Conservation (phyloP, 37 sponge, comb jelly and placozoan genomes). For the Cliona cf. orientalis region DNA sequence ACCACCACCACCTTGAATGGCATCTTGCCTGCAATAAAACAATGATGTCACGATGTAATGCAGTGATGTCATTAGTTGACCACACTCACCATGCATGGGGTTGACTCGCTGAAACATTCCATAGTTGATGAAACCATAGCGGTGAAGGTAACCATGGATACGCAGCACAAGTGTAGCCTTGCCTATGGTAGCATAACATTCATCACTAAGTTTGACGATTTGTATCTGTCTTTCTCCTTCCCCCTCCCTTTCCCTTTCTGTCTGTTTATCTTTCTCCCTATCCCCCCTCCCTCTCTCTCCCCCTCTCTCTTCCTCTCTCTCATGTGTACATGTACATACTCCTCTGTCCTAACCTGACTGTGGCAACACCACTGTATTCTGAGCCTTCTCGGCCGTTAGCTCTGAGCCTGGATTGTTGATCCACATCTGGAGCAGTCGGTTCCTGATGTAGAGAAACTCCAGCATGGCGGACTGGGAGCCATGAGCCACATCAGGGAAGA, state of each 20-base stretch:
- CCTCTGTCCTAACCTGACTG: conserved; percentile 55
- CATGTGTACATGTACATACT: too few relatives aligned
- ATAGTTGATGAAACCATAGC: conserved; percentile 96
- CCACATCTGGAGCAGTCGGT: conserved; percentile 90
- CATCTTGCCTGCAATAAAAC: conserved; percentile 71
- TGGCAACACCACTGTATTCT: conserved; percentile 70
- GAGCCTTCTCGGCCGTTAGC: conserved; percentile 86
- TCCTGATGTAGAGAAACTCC: conserved; percentile 92
- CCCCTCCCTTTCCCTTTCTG: background rate
- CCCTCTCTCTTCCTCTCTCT: conserved; percentile 1
- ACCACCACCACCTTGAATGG: conserved; percentile 94
- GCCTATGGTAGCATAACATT: too few relatives aligned
- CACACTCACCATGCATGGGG: conserved; percentile 68
- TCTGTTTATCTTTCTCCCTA: background rate
- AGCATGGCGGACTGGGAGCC: conserved; percentile 67
- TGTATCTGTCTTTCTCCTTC: too few relatives aligned
- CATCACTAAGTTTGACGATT: too few relatives aligned
- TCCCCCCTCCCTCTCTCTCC: background rate
- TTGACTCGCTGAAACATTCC: conserved; percentile 81
- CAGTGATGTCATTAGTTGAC: background rate
- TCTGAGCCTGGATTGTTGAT: conserved; percentile 79
- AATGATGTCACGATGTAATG: background rate
- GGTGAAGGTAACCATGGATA: conserved; percentile 87
- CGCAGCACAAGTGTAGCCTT: conserved; percentile 77
- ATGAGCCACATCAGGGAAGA: conserved; percentile 82